A percentile compares a stretch with the other conserved stretches of the same genome.
phyloP scores from a whole-genome alignment of 2,888 invertebrate genomes.

The Drosophila cognata region DNA sequence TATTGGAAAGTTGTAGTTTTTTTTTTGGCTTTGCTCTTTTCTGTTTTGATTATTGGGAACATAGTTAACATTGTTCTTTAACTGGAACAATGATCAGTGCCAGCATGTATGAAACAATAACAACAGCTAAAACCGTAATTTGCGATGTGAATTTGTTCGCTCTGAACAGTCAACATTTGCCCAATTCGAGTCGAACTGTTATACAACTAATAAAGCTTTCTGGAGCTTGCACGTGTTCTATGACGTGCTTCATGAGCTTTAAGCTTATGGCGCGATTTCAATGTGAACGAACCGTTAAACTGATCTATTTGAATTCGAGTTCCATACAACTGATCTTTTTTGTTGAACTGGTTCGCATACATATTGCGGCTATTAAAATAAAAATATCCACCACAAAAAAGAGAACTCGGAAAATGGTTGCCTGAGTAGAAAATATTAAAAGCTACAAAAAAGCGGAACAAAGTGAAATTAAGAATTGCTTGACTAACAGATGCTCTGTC shows the following conservation, averaged over 20 bases:
- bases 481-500: not conserved
- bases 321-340: not conserved
- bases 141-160: conserved; percentile 20
- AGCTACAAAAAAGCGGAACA: no score
- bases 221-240: not conserved
- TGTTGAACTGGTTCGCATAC: not conserved
- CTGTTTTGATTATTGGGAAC: conserved; percentile 2
- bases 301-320: not conserved
- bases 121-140: not conserved
- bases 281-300: not conserved
- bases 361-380: not conserved
- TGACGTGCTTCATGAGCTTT: not conserved
- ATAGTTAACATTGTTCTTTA: conserved; percentile 4
- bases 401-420: not conserved
- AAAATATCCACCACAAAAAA: not conserved
- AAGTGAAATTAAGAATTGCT: not conserved
- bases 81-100: conserved; percentile 28
- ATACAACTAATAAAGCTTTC: conserved; percentile 13
- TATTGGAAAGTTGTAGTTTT: conserved; percentile 50
- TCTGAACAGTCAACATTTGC: conserved; percentile 23
- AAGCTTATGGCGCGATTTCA: not conserved
- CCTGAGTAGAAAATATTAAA: not conserved
- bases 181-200: conserved; percentile 5
- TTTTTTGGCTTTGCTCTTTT: not conserved
- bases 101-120: not conserved